These are phyloP conservation scores for Knipowitschia caucasica DNA, from an alignment of 2,797 vertebrate genomes.

Conservation along the genomic window DNA sequence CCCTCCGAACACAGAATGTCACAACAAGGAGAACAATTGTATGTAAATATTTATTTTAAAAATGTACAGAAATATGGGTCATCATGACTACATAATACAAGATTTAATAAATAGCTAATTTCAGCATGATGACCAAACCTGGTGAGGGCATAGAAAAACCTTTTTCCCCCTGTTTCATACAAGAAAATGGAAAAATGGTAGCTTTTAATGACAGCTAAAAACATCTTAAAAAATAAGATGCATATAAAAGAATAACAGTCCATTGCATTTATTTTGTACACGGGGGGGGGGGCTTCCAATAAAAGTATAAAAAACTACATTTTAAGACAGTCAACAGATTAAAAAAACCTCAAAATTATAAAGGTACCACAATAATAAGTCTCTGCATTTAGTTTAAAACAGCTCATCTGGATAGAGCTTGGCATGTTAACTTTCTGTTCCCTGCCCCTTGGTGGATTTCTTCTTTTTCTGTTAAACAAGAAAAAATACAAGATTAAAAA, in stretches of 20 bases:
- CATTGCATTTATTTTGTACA: too few species aligned
- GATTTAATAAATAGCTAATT: background rate
- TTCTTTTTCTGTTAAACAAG: slow-evolving; percentile 49
- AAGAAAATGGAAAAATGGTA: too few species aligned
- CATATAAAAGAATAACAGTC: too few species aligned
- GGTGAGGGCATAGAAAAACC: too few species aligned
- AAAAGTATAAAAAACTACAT: background rate
- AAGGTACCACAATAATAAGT: background rate
- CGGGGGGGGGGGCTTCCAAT: too few species aligned
- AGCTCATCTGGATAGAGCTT: background rate
- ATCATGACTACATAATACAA: background rate
- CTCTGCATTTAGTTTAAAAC: background rate
- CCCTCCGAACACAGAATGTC: too few species aligned
- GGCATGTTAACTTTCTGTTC: slow-evolving; percentile 8
- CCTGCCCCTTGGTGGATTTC: slow-evolving; percentile 40
- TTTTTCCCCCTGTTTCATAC: too few species aligned
- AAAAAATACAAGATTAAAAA: background rate
- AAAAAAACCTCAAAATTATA: background rate
- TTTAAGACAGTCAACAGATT: background rate
- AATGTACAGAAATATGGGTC: background rate
- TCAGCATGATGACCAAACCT: background rate
- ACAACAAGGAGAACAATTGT: too few species aligned
- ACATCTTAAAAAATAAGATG: too few species aligned
- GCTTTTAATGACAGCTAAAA: too few species aligned
- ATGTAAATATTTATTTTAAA: too few species aligned